These are phyloP conservation scores for Pseudolaguvia tuberculata DNA, from an alignment of 2,113 vertebrate genomes.

Conservation along the genomic window DNA sequence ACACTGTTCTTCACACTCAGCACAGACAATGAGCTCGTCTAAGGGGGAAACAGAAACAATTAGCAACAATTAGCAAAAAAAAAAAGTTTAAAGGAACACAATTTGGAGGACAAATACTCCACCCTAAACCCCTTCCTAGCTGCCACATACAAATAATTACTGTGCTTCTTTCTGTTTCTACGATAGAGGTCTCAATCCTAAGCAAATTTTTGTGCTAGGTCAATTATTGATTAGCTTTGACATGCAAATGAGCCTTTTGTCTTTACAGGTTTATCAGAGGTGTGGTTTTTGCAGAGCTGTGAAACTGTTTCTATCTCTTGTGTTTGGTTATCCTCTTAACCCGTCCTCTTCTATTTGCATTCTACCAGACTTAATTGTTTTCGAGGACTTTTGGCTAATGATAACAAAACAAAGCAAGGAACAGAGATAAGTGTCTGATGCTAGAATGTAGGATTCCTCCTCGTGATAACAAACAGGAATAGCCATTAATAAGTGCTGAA, in stretches of 20 bases:
- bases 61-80: constrained; percentile 14
- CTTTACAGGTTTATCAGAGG: constrained; percentile 43
- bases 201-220: constrained; percentile 25
- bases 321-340: constrained; percentile 23
- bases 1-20: constrained; percentile 73
- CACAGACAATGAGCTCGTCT: constrained; percentile 79
- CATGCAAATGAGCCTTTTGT: constrained; percentile 53
- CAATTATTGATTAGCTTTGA: constrained; percentile 46
- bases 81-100: not conserved
- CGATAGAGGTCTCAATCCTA: constrained; percentile 5
- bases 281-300: constrained; percentile 46
- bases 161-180: constrained; percentile 17
- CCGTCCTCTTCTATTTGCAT: constrained; percentile 34
- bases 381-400: constrained; percentile 29
- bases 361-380: constrained; percentile 30
- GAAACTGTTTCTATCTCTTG: constrained; percentile 40
- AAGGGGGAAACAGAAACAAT: constrained; percentile 53
- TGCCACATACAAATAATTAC: constrained; percentile 7
- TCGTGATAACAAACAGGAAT: not conserved
- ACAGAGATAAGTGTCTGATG: not conserved
- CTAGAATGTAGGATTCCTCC: not conserved
- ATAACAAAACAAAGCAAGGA: constrained; percentile 34
- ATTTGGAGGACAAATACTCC: not conserved
- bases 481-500: not conserved
- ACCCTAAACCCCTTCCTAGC: constrained; percentile 2